A percentile compares a stretch with the other conserved stretches of the same genome.
Conservation (phyloP, 2,888 invertebrate genomes). For the Oegoconia quadripuncta region DNA sequence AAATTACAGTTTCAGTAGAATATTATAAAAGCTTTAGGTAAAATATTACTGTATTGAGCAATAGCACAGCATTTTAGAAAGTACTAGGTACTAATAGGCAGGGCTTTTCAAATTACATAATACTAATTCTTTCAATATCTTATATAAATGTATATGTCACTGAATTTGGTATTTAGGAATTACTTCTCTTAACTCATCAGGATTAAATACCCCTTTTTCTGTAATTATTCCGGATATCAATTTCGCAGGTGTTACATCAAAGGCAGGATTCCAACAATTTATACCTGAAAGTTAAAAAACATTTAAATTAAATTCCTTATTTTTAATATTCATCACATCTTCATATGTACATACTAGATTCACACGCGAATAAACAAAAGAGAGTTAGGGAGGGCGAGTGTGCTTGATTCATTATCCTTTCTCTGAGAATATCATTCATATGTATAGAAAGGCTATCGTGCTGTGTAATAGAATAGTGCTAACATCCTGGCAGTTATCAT, state of each 20-base stretch:
- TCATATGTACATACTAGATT: too few relatives aligned
- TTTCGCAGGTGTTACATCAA: constrained; percentile 96
- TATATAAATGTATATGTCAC: too few relatives aligned
- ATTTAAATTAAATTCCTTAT: constrained; percentile 11
- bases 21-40: not conserved
- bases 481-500: too few relatives aligned
- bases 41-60: not conserved
- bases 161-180: constrained; percentile 18
- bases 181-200: constrained; percentile 65
- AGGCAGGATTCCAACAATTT: constrained; percentile 98
- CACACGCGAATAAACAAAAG: too few relatives aligned
- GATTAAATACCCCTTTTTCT: constrained; percentile 91
- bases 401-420: too few relatives aligned
- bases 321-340: constrained; percentile 7
- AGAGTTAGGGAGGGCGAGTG: too few relatives aligned
- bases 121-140: too few relatives aligned
- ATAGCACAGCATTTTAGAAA: not conserved
- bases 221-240: constrained; percentile 97
- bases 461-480: too few relatives aligned
- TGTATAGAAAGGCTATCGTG: too few relatives aligned
- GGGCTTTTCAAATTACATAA: not conserved
- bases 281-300: constrained; percentile 82
- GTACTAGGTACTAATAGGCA: too few relatives aligned
- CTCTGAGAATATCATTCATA: too few relatives aligned
- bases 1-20: not conserved